phyloP scores from a whole-genome alignment of 1,140 invertebrate genomes.

The Aculops lycopersici region DNA sequence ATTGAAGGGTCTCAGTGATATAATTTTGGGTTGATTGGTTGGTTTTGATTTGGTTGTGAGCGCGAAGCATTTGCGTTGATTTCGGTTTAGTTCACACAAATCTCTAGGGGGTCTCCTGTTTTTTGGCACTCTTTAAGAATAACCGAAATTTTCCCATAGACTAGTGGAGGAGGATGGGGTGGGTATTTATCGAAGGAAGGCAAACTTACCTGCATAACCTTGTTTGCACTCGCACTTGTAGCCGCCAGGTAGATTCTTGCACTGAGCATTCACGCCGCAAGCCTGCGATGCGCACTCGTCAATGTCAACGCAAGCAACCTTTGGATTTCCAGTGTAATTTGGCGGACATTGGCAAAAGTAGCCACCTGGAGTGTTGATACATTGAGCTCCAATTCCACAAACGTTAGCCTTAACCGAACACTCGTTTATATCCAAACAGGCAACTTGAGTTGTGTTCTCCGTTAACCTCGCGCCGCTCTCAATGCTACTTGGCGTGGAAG shows the following conservation, averaged over 20 bases:
- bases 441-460: slow-evolving; percentile 47
- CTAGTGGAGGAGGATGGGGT: no score
- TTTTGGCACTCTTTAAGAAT: no score
- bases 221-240: slow-evolving; percentile 38
- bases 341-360: slow-evolving; percentile 15
- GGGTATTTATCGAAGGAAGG: no score
- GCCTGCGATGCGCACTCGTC: slow-evolving; percentile 22
- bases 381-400: slow-evolving; percentile 63
- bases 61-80: no score
- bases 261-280: slow-evolving; percentile 35
- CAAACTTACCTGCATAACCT: slow-evolving; percentile 38
- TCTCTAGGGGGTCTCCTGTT: no score
- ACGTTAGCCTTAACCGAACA: slow-evolving; percentile 23
- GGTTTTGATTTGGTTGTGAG: no score
- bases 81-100: no score
- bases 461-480: slow-evolving; percentile 61
- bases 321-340: slow-evolving; percentile 27
- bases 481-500: neutral
- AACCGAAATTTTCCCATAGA: no score
- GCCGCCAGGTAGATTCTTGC: slow-evolving; percentile 32
- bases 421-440: slow-evolving; percentile 22
- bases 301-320: slow-evolving; percentile 33
- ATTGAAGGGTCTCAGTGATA: no score
- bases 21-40: no score
- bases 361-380: slow-evolving; percentile 36